phyloP scores from a whole-genome alignment of 1,140 invertebrate genomes.

The Brachionus asplanchnoidis region DNA sequence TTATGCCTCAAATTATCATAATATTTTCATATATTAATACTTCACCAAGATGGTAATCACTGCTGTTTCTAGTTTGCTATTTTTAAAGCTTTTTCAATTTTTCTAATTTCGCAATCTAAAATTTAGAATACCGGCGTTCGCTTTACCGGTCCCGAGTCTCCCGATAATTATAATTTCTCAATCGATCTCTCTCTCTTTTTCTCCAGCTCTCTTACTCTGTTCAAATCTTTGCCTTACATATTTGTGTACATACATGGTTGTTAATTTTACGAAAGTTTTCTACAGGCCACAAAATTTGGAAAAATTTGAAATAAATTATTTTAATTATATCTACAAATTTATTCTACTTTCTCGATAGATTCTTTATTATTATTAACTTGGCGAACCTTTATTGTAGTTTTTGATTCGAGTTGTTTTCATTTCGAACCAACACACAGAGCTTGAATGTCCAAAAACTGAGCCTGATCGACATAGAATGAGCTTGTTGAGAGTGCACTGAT shows the following conservation, averaged over 20 bases:
- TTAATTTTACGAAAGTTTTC: background rate
- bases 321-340: conserved; percentile 33
- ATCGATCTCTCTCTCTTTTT: background rate
- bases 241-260: background rate
- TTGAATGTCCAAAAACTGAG: background rate
- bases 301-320: conserved; percentile 28
- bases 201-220: background rate
- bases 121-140: background rate
- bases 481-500: background rate
- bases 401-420: conserved; percentile 20
- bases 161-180: background rate
- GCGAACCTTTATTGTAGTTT: conserved; percentile 15
- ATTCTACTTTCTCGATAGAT: conserved; percentile 26
- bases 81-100: background rate
- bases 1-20: conserved; percentile 30
- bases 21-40: conserved; percentile 3
- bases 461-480: background rate
- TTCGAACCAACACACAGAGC: conserved; percentile 1
- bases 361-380: conserved; percentile 7
- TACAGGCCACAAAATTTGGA: background rate
- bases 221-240: background rate
- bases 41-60: background rate
- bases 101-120: background rate
- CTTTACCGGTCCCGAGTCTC: background rate
- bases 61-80: background rate